Evolutionary conservation across 2,888 invertebrate genomes (phyloP).

Genomic region (Galerucella calmariensis): DNA sequence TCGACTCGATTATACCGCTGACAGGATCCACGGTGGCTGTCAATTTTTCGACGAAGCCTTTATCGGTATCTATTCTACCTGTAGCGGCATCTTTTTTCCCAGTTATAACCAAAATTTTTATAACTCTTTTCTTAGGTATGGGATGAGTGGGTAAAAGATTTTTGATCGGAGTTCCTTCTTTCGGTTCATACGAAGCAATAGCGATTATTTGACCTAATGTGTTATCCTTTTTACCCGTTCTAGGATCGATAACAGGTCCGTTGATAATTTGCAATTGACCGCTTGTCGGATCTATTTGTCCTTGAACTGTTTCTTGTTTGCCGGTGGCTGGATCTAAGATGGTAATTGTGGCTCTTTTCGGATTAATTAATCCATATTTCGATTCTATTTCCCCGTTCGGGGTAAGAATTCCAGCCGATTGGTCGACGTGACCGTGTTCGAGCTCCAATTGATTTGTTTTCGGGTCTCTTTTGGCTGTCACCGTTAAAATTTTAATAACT

Average conservation of each 20-base stretch:
- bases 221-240: conserved; percentile 74
- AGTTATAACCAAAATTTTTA: conserved; percentile 65
- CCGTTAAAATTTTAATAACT: conserved; percentile 70
- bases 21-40: conserved; percentile 72
- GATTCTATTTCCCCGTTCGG: conserved; percentile 77
- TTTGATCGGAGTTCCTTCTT: conserved; percentile 71
- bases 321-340: conserved; percentile 73
- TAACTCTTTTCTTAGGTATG: conserved; percentile 62
- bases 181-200: conserved; percentile 58
- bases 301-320: conserved; percentile 73
- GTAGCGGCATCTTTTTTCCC: conserved; percentile 64
- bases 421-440: conserved; percentile 75
- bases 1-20: conserved; percentile 78
- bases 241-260: conserved; percentile 75
- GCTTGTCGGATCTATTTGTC: conserved; percentile 72
- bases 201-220: conserved; percentile 71
- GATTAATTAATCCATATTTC: conserved; percentile 78
- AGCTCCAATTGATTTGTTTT: conserved; percentile 74
- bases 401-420: conserved; percentile 76
- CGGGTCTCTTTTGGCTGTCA: conserved; percentile 72
- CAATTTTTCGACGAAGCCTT: conserved; percentile 74
- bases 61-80: conserved; percentile 71
- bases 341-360: conserved; percentile 72
- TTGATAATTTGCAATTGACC: conserved; percentile 75
- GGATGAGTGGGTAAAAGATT: conserved; percentile 59